Evolutionary conservation across 1,140 invertebrate species (phyloP).

Genomic region (Ostrea edulis): DNA sequence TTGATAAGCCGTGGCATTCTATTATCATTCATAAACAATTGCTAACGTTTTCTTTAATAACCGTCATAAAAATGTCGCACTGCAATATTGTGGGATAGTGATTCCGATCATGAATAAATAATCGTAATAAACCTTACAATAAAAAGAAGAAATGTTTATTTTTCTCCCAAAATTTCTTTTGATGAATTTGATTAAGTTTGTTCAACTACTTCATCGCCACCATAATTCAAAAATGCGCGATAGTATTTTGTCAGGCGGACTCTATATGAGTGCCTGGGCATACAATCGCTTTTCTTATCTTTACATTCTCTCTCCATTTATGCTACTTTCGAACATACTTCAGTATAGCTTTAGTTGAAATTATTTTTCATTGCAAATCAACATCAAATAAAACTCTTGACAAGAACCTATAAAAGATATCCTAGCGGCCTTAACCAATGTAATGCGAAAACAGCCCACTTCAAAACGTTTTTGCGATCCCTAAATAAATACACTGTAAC

Average conservation of each 20-base stretch:
- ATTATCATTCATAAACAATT: conserved; percentile 38
- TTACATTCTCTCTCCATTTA: conserved; percentile 34
- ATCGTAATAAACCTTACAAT: conserved; percentile 37
- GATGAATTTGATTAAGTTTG: conserved; percentile 43
- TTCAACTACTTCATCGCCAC: conserved; percentile 6
- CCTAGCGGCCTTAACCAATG: conserved; percentile 47
- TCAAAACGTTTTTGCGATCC: conserved; percentile 56
- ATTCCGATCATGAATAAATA: conserved; percentile 33
- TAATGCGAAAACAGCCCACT: conserved; percentile 56
- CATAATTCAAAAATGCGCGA: conserved; percentile 38
- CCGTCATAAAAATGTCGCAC: conserved; percentile 35
- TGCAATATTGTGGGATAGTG: conserved; percentile 32
- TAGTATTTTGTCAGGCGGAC: conserved; percentile 31
- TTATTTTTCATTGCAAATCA: conserved; percentile 59
- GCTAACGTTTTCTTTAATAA: conserved; percentile 28
- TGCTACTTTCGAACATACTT: conserved; percentile 41
- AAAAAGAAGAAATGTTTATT: conserved; percentile 41
- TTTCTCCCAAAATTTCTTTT: conserved; percentile 43
- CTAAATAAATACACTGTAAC: conserved; percentile 55
- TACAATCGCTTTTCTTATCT: conserved; percentile 24
- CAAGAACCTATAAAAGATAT: conserved; percentile 50
- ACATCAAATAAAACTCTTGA: conserved; percentile 58
- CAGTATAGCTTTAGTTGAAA: conserved; percentile 51
- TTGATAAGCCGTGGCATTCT: conserved; percentile 25
- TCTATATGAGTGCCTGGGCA: neutral